Percentiles rank a stretch among this genome's conserved stretches.
Evolutionary conservation across 2,797 vertebrate species (phyloP).

Genomic region (Alauda arvensis): DNA sequence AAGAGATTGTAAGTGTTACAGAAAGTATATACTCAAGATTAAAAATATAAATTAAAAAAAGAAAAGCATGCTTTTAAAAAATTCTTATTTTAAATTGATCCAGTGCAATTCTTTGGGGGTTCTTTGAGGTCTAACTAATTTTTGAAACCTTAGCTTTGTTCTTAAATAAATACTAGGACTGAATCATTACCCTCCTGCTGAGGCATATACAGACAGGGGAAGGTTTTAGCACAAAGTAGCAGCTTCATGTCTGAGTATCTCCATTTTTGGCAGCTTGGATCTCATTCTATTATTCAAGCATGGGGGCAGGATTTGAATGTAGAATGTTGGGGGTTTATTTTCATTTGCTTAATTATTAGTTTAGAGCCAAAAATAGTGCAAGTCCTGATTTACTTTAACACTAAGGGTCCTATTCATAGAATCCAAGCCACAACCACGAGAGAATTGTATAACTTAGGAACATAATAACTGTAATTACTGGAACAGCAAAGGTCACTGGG

Average conservation of each 20-base stretch:
- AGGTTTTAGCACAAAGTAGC: conserved; percentile 20
- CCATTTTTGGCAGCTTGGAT: conserved; percentile 23
- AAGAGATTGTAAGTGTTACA: neutral
- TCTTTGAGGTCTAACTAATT: neutral
- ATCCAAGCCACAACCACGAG: conserved; percentile 23
- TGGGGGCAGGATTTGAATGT: neutral
- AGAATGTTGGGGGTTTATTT: neutral
- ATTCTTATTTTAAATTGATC: neutral
- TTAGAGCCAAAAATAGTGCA: conserved; percentile 57
- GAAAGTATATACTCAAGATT: neutral
- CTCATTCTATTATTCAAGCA: conserved; percentile 18
- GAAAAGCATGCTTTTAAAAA: neutral
- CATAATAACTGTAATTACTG: conserved; percentile 41
- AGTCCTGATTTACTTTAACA: conserved; percentile 49
- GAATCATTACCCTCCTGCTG: neutral
- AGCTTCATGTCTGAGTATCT: conserved; percentile 7
- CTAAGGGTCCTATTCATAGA: conserved; percentile 46
- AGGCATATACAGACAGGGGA: neutral
- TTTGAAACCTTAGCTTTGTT: neutral
- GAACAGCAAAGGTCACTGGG: conserved; percentile 28
- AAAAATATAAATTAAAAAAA: neutral
- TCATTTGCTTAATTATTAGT: conserved; percentile 49
- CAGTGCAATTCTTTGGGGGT: neutral
- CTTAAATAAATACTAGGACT: neutral
- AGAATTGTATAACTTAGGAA: conserved; percentile 48